Conservation (phyloP, 64 coral and sea anemone species). For the Platygyra sinensis region DNA sequence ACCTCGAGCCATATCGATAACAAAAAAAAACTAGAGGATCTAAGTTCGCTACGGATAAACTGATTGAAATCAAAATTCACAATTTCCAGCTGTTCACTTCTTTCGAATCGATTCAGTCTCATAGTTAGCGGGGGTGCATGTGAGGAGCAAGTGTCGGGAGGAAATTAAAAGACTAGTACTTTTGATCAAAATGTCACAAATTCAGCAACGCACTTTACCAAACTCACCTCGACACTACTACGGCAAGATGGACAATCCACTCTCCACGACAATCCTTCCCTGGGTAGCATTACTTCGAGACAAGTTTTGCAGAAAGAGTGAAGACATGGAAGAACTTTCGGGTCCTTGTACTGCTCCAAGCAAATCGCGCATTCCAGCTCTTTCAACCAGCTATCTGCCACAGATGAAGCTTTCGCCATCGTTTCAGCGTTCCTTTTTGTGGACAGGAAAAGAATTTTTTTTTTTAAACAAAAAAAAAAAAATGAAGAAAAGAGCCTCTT, state of each 20-base stretch:
- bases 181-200: too few relatives aligned
- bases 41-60: background rate
- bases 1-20: too few relatives aligned
- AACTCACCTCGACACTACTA: background rate
- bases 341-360: constrained; percentile 17
- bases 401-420: constrained; percentile 6
- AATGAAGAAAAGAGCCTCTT: background rate
- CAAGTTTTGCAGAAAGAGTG: constrained; percentile 10
- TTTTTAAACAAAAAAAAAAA: too few relatives aligned
- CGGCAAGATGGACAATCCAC: constrained; percentile 2
- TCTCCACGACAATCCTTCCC: background rate
- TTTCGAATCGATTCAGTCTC: too few relatives aligned
- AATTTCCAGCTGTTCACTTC: too few relatives aligned
- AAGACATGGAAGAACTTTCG: constrained; percentile 32
- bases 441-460: background rate
- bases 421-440: background rate
- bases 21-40: too few relatives aligned
- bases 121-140: too few relatives aligned
- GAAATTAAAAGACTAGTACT: too few relatives aligned
- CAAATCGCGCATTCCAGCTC: constrained; percentile 14
- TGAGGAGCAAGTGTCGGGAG: too few relatives aligned
- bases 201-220: background rate
- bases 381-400: background rate
- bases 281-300: background rate
- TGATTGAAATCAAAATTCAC: background rate